These are phyloP conservation scores for Nomada ruficornis DNA, from an alignment of 2,888 invertebrate species.

Conservation along the genomic window DNA sequence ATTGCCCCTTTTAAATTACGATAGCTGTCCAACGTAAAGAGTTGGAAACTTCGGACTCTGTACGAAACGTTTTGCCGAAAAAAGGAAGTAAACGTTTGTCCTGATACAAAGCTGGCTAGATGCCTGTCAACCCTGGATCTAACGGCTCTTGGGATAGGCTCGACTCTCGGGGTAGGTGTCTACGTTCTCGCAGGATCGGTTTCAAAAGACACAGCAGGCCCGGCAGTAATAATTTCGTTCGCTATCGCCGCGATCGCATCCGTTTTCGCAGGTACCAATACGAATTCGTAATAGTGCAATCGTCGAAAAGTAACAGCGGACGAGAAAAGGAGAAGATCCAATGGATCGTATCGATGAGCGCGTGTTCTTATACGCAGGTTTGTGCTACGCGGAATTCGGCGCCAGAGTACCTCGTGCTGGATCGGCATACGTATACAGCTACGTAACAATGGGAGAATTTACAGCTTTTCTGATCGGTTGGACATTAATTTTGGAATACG, in stretches of 20 bases:
- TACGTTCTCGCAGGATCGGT: constrained; percentile 95
- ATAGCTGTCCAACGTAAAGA: constrained; percentile 70
- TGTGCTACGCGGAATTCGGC: constrained; percentile 97
- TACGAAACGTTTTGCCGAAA: constrained; percentile 74
- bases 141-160: constrained; percentile 92
- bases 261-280: constrained; percentile 91
- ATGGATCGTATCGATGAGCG: not conserved
- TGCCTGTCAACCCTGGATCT: constrained; percentile 93
- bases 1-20: not conserved
- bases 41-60: constrained; percentile 56
- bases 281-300: too few species aligned
- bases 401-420: constrained; percentile 95
- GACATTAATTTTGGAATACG: constrained; percentile 96
- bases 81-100: constrained; percentile 65
- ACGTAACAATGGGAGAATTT: constrained; percentile 96
- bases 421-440: constrained; percentile 97
- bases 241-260: constrained; percentile 96
- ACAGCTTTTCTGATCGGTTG: constrained; percentile 96
- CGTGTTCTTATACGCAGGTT: constrained; percentile 85
- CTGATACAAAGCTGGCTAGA: constrained; percentile 85
- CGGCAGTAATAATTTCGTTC: constrained; percentile 94
- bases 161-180: constrained; percentile 95
- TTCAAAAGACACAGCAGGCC: constrained; percentile 92
- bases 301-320: too few species aligned
- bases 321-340: too few species aligned